Evolutionary conservation across 2,888 invertebrate genomes (phyloP), one percentile per base, ranked within the genome.

Genomic region (Polydesmus complanatus): DNA sequence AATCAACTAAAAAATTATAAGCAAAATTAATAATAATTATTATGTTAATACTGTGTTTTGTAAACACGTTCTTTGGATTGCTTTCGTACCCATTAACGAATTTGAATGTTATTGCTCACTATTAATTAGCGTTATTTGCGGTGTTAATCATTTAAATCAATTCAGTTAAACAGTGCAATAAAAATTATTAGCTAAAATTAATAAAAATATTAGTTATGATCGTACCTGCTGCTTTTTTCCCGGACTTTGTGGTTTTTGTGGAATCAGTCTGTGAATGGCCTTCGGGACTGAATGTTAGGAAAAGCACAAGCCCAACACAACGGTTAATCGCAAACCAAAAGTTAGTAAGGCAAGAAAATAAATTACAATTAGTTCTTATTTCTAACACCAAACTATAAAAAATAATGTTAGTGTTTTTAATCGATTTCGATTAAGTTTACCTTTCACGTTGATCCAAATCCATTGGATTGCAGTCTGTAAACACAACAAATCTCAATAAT

Each of bases 151-250:
- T n/a, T n/a, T n/a, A n/a, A n/a, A n/a, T 48, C 48, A 48, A 11
- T 48, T 48, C 48, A 48, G 11, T 18, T 48, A 48, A 48, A 11
- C 48, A 48, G 11, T 48, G 48, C 18, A 11, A 48, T 48, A 18
- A 14, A 48, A 48, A 48, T 48, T 48, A 48, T n/a, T n/a, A n/a
- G n/a, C n/a, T n/a, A n/a, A n/a, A n/a, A n/a, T n/a, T n/a, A n/a
- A n/a, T n/a, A n/a, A n/a, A n/a, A n/a, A n/a, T n/a, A n/a, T n/a
- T n/a, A n/a, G n/a, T n/a, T n/a, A n/a, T n/a, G n/a, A 37, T 58
- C 57, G 57, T 61, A 61, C 61, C 61, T 49, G 56, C 61, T 51
- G 61, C 56, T 51, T 61, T 61, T 48, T 57, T 56, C 21, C 56
- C 61, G 23, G 56, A 51, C 21, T 57, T 56, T 19, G 51, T 3